These are phyloP conservation scores for Actias luna DNA, from an alignment of 2,888 invertebrate species.

Conservation along the genomic window DNA sequence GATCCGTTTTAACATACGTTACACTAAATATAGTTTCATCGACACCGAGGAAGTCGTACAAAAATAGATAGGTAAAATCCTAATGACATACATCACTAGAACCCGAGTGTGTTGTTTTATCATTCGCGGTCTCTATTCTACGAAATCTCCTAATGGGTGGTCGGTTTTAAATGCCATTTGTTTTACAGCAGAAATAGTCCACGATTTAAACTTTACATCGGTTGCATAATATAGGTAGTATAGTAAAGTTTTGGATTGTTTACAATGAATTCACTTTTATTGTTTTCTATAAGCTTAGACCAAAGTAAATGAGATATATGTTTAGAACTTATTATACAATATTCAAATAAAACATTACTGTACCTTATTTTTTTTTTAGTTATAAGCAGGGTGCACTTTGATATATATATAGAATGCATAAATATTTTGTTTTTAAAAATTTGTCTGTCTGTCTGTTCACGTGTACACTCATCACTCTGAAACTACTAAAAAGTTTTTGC, in stretches of 20 bases:
- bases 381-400: too few relatives aligned
- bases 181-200: slow-evolving; percentile 39
- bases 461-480: too few relatives aligned
- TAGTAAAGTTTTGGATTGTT: background rate
- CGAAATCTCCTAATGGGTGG: slow-evolving; percentile 63
- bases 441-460: too few relatives aligned
- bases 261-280: background rate
- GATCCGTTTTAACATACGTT: slow-evolving; percentile 51
- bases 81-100: slow-evolving; percentile 70
- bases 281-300: background rate
- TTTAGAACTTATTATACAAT: too few relatives aligned
- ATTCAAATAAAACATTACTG: too few relatives aligned
- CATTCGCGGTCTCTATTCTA: slow-evolving; percentile 43
- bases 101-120: slow-evolving; percentile 44
- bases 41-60: slow-evolving; percentile 44
- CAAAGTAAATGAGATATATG: background rate
- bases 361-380: too few relatives aligned
- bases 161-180: slow-evolving; percentile 46
- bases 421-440: too few relatives aligned
- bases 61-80: slow-evolving; percentile 66
- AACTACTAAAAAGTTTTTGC: too few relatives aligned
- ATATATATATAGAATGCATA: too few relatives aligned
- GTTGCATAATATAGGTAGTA: slow-evolving; percentile 8
- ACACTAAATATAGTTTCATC: slow-evolving; percentile 42
- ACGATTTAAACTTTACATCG: slow-evolving; percentile 19